A percentile compares a stretch with the other conserved stretches of the same genome.
Evolutionary conservation across 1,140 invertebrate genomes (phyloP).

Genomic region (Lethrus apterus): DNA sequence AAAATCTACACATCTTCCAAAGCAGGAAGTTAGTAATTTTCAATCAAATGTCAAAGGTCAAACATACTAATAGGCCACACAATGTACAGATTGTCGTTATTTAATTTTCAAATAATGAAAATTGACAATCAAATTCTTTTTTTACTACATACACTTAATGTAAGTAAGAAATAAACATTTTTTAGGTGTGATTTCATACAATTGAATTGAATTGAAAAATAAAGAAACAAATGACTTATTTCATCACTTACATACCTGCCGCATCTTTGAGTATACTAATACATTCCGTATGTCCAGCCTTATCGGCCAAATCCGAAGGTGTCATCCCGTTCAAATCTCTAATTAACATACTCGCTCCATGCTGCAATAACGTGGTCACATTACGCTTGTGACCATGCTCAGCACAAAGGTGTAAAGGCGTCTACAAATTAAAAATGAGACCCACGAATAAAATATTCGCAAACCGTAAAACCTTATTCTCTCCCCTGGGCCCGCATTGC

Average conservation of each 20-base stretch:
- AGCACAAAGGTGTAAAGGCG: constrained; percentile 71
- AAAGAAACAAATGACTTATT: too few species aligned
- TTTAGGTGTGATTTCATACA: too few species aligned
- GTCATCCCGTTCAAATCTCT: constrained; percentile 61
- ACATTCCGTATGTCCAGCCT: constrained; percentile 59
- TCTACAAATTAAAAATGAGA: constrained; percentile 45
- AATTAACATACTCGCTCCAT: constrained; percentile 58
- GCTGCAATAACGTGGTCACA: constrained; percentile 57
- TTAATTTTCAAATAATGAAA: too few species aligned
- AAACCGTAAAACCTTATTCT: constrained; percentile 51
- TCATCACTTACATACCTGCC: constrained; percentile 56
- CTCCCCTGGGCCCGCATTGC: constrained; percentile 57
- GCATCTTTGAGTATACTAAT: constrained; percentile 60
- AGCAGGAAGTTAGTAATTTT: too few species aligned
- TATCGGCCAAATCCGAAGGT: constrained; percentile 67
- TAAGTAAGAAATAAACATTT: too few species aligned
- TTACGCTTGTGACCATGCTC: constrained; percentile 72
- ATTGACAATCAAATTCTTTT: too few species aligned
- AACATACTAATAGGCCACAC: too few species aligned
- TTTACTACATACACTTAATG: too few species aligned
- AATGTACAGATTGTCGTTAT: too few species aligned
- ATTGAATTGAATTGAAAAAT: too few species aligned
- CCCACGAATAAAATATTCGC: constrained; percentile 2
- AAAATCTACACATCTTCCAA: too few species aligned
- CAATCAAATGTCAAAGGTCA: too few species aligned